Conservation (phyloP, 2,888 invertebrate genomes). For the Drosophila siamana region DNA sequence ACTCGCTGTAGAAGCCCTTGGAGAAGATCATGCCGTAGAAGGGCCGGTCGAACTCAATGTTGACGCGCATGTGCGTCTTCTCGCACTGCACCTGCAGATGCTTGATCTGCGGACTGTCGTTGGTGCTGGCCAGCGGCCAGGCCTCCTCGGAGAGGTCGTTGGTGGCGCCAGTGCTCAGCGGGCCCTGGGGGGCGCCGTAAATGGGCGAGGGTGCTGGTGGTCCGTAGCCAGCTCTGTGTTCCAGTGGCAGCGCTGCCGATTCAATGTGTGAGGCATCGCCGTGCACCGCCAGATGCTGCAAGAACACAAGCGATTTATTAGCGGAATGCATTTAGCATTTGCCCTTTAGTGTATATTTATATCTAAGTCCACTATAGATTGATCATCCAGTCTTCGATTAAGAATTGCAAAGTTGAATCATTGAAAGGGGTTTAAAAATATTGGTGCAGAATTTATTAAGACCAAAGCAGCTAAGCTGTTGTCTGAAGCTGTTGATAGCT, state of each 20-base stretch:
- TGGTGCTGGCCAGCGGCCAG: conserved; percentile 94
- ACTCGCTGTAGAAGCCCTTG: conserved; percentile 96
- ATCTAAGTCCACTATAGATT: no score
- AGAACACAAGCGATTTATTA: neutral
- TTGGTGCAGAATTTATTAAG: no score
- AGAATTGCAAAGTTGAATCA: no score
- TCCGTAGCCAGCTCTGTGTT: conserved; percentile 91
- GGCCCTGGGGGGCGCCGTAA: conserved; percentile 84
- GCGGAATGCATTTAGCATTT: no score
- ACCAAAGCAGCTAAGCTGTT: no score
- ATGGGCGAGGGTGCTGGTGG: conserved; percentile 87
- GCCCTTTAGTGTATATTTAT: no score
- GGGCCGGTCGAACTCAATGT: conserved; percentile 97
- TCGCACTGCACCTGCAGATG: conserved; percentile 97
- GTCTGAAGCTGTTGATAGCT: no score
- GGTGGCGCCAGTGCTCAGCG: conserved; percentile 84
- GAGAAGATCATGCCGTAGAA: conserved; percentile 98
- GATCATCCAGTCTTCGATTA: no score
- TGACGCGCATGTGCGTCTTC: conserved; percentile 97
- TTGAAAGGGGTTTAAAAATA: no score
- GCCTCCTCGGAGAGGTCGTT: conserved; percentile 90
- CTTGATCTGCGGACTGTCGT: conserved; percentile 96
- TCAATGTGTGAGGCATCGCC: conserved; percentile 92
- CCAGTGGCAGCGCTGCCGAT: conserved; percentile 92
- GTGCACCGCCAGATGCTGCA: conserved; percentile 88